These are phyloP conservation scores for Vulpes vulpes DNA, from an alignment of 2,113 vertebrate genomes.

Conservation along the genomic window DNA sequence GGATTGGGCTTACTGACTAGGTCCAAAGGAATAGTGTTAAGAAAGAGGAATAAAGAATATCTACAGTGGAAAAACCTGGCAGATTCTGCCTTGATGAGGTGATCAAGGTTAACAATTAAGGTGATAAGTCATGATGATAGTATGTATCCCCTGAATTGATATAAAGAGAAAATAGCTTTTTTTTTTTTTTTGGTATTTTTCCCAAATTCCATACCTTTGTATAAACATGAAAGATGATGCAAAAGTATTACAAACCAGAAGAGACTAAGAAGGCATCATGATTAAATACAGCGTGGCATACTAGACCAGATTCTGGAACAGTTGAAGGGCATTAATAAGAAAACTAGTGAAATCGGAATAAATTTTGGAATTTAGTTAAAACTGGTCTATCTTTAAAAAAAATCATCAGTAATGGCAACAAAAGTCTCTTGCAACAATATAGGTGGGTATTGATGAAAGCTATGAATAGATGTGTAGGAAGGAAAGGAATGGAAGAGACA, in stretches of 20 bases:
- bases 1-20: not conserved
- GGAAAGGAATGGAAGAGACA: not conserved
- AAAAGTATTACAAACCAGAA: not conserved
- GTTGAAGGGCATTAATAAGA: not conserved
- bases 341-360: not conserved
- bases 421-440: not conserved
- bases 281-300: not conserved
- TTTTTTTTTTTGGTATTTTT: not conserved
- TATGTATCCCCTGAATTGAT: not conserved
- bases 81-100: not conserved
- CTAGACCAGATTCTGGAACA: not conserved
- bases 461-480: not conserved
- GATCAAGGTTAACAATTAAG: not conserved
- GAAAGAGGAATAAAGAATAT: not conserved
- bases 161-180: not conserved
- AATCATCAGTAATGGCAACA: not conserved
- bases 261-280: not conserved
- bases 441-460: not conserved
- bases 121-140: not conserved
- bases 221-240: not conserved
- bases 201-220: not conserved
- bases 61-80: not conserved
- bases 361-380: not conserved
- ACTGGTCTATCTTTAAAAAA: not conserved
- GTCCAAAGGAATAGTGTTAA: not conserved